Conservation (phyloP, 2,113 vertebrate genomes). For the Pteropus alecto region DNA sequence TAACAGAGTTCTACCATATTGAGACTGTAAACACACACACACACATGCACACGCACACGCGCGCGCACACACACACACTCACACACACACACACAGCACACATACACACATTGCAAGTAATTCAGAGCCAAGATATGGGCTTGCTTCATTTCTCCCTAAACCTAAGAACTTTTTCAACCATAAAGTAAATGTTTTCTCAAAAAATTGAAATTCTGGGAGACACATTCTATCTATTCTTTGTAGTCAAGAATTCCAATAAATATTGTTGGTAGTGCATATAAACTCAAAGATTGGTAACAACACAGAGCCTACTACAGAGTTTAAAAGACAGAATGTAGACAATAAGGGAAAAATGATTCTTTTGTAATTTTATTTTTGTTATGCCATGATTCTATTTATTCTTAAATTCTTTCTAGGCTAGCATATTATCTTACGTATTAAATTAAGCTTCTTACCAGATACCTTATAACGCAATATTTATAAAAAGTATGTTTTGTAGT, state of each 20-base stretch:
- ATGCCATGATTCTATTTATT: neutral
- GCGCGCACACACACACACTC: no score
- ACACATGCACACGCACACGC: neutral
- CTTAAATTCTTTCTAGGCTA: neutral
- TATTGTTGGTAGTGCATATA: neutral
- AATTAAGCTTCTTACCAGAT: neutral
- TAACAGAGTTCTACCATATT: neutral
- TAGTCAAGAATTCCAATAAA: neutral
- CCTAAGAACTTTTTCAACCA: neutral
- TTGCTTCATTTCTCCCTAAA: slow-evolving; percentile 37
- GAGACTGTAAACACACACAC: neutral
- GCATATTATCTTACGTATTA: neutral
- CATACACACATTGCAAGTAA: neutral
- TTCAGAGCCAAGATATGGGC: neutral
- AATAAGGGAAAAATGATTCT: neutral
- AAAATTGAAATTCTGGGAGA: neutral
- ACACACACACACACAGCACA: no score
- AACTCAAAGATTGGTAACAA: neutral
- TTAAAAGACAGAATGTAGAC: neutral
- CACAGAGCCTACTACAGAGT: neutral
- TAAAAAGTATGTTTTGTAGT: neutral
- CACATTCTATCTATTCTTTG: neutral
- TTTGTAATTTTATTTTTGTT: neutral
- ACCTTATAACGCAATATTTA: neutral
- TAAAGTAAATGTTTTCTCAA: slow-evolving; percentile 19